phyloP scores from a whole-genome alignment of 1,140 invertebrate genomes.

The Brevipalpus yothersi region DNA sequence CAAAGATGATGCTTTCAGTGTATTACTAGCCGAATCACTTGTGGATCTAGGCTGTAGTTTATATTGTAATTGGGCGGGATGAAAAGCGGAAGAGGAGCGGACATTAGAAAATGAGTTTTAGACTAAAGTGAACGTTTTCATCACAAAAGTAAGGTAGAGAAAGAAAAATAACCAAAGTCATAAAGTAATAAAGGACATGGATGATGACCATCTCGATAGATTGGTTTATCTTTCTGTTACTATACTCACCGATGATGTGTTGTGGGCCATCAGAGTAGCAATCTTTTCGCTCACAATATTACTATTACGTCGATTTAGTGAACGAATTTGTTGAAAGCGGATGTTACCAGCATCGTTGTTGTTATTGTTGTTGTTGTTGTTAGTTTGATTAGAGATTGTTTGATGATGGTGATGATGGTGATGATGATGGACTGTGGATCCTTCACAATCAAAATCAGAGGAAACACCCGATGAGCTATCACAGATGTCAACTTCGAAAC shows the following conservation, averaged over 20 bases:
- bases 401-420: neutral
- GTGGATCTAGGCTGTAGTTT: no score
- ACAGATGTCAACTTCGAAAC: conserved; percentile 7
- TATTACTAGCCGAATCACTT: no score
- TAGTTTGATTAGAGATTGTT: neutral
- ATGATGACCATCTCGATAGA: no score
- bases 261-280: conserved; percentile 5
- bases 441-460: neutral
- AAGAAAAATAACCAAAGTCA: no score
- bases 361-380: no score
- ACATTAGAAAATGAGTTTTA: no score
- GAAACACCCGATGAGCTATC: conserved; percentile 2
- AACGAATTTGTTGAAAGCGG: conserved; percentile 2
- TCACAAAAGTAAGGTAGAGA: neutral
- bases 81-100: no score
- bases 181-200: no score
- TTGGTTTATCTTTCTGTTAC: no score
- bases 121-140: no score
- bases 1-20: no score
- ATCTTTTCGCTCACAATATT: conserved; percentile 7
- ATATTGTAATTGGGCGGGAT: no score
- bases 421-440: neutral
- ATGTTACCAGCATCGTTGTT: neutral
- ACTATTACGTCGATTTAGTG: conserved; percentile 4
- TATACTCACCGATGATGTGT: conserved; percentile 1